These are phyloP conservation scores for Lasaia peninsularis DNA, from an alignment of 1,140 invertebrate genomes.

Conservation along the genomic window DNA sequence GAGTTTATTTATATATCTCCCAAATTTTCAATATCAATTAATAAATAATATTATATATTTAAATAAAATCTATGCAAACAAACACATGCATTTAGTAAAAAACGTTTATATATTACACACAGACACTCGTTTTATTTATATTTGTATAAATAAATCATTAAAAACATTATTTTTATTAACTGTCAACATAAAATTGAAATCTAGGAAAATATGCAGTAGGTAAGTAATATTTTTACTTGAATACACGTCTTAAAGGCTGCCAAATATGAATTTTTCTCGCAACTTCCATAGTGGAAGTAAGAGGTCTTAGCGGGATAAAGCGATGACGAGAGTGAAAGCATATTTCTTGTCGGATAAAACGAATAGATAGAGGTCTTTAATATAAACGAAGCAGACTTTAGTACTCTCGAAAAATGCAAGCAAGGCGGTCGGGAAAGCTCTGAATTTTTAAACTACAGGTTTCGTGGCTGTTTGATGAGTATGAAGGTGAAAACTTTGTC, in stretches of 20 bases:
- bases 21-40: no score
- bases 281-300: constrained; percentile 12
- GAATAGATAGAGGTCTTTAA: constrained; percentile 76
- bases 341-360: constrained; percentile 69
- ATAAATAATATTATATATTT: no score
- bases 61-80: no score
- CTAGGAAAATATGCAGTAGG: background rate
- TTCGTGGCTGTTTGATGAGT: constrained; percentile 31
- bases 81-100: no score
- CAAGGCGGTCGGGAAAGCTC: constrained; percentile 52
- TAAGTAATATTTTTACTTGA: constrained; percentile 3
- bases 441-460: constrained; percentile 66
- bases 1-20: no score
- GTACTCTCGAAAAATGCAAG: constrained; percentile 73
- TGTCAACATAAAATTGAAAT: background rate
- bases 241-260: background rate
- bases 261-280: constrained; percentile 13
- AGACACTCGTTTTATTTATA: no score
- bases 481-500: constrained; percentile 1
- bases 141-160: background rate
- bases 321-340: constrained; percentile 61
- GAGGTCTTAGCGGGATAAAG: constrained; percentile 37
- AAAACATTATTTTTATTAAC: background rate
- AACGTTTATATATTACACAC: no score
- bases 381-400: constrained; percentile 75